Evolutionary conservation across 2,888 invertebrate species (phyloP).

Genomic region (Nomada ruficornis): DNA sequence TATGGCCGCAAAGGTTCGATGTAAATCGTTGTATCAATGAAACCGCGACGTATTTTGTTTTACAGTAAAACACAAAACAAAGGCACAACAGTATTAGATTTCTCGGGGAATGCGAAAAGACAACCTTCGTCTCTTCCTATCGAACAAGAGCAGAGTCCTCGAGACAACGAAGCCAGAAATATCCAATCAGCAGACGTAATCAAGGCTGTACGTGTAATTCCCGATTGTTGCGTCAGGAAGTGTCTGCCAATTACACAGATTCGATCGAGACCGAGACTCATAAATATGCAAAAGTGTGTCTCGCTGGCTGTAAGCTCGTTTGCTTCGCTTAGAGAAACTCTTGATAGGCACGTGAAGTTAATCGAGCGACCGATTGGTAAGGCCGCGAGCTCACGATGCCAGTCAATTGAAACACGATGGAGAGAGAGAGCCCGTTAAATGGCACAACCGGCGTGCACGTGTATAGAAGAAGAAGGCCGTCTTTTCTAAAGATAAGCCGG

Average conservation of each 20-base stretch:
- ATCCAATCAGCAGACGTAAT: neutral
- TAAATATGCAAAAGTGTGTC: slow-evolving; percentile 43
- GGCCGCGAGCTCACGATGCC: slow-evolving; percentile 9
- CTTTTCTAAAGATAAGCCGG: slow-evolving; percentile 48
- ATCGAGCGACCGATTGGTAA: slow-evolving; percentile 23
- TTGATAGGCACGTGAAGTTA: slow-evolving; percentile 32
- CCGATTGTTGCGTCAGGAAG: slow-evolving; percentile 26
- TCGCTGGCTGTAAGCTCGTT: slow-evolving; percentile 22
- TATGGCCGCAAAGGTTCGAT: no score
- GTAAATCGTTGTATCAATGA: no score
- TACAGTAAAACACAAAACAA: no score
- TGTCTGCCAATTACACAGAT: slow-evolving; percentile 37
- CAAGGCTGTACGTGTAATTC: neutral
- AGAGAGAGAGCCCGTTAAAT: slow-evolving; percentile 35
- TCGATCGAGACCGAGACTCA: slow-evolving; percentile 29
- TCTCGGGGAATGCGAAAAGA: no score
- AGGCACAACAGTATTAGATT: no score
- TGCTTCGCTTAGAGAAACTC: slow-evolving; percentile 24
- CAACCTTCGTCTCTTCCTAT: neutral
- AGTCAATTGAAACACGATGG: slow-evolving; percentile 17
- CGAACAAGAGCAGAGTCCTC: neutral
- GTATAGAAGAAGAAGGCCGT: slow-evolving; percentile 38
- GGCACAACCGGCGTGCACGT: slow-evolving; percentile 46
- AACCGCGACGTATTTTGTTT: no score
- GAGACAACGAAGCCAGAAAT: neutral